Conservation (phyloP, 2,113 vertebrate species). For the Vireo altiloquus region DNA sequence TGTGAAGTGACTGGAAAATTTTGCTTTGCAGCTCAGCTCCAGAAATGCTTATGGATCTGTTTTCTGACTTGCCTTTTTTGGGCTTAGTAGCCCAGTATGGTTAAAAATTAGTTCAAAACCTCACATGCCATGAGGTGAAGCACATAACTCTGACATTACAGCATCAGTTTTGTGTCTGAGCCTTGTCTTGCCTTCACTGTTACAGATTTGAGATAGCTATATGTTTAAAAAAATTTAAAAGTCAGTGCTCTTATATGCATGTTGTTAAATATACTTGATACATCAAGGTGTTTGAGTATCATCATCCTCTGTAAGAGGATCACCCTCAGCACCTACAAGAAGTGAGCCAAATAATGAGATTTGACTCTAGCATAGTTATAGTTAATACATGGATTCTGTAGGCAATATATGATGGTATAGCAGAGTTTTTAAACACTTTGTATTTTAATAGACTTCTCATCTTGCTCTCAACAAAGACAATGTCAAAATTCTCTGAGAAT, state of each 20-base stretch:
- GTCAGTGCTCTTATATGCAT: background rate
- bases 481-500: background rate
- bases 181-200: background rate
- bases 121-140: background rate
- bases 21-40: background rate
- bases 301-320: background rate
- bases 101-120: background rate
- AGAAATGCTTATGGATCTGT: background rate
- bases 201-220: background rate
- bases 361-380: background rate
- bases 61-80: conserved; percentile 26
- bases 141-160: conserved; percentile 44
- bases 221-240: background rate
- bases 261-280: background rate
- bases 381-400: background rate
- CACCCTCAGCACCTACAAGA: background rate
- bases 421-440: background rate
- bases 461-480: background rate
- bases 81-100: background rate
- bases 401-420: background rate
- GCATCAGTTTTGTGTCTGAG: conserved; percentile 10
- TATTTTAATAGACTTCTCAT: background rate
- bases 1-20: background rate
- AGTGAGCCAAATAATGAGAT: background rate
- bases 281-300: background rate